Evolutionary conservation across 2,888 invertebrate genomes (phyloP).

Genomic region (Apodemia zela): DNA sequence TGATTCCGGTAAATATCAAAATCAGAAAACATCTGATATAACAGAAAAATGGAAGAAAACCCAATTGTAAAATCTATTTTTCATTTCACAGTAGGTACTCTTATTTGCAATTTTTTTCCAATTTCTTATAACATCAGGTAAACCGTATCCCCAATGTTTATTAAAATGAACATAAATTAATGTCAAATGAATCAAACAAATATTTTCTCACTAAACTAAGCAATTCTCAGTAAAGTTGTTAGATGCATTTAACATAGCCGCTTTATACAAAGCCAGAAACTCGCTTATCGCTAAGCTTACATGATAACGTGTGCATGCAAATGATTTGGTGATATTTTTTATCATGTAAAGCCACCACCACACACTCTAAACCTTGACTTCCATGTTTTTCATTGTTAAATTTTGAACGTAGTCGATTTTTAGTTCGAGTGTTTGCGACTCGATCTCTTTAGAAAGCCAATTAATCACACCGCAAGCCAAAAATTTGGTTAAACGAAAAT

Average conservation of each 20-base stretch:
- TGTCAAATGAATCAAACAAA: background rate
- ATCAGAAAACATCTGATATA: background rate
- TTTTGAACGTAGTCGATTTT: conserved; percentile 66
- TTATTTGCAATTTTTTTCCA: background rate
- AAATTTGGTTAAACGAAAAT: conserved; percentile 65
- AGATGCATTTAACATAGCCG: conserved; percentile 44
- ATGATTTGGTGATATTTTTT: conserved; percentile 65
- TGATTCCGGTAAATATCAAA: background rate
- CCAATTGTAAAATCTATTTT: no score
- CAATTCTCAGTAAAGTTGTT: conserved; percentile 15
- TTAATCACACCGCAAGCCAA: conserved; percentile 79
- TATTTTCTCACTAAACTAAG: background rate
- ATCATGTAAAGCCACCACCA: conserved; percentile 76
- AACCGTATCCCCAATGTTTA: conserved; percentile 8
- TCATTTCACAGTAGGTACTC: background rate
- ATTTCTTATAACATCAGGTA: conserved; percentile 1
- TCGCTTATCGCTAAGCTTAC: conserved; percentile 67
- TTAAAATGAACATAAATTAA: conserved; percentile 1
- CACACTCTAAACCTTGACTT: conserved; percentile 79
- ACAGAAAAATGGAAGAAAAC: no score
- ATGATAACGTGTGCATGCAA: conserved; percentile 71
- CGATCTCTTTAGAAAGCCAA: conserved; percentile 61
- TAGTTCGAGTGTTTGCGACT: conserved; percentile 35
- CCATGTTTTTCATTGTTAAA: conserved; percentile 72
- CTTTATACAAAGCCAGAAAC: conserved; percentile 56